Conservation (phyloP, 2,888 invertebrate genomes). For the Ormyrus nitidulus region DNA sequence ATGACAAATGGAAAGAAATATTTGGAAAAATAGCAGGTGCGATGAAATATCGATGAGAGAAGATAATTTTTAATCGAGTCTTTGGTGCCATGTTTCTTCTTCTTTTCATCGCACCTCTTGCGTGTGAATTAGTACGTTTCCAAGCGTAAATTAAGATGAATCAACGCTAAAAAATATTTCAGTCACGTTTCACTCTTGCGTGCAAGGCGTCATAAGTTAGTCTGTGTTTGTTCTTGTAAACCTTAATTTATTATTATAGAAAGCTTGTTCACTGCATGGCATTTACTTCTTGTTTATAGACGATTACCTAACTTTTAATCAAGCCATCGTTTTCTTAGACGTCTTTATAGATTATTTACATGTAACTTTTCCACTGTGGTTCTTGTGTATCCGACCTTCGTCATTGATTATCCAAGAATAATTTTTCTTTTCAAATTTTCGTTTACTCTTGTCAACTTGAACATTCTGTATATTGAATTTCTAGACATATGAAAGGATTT, state of each 20-base stretch:
- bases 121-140: conserved; percentile 16
- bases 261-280: conserved; percentile 23
- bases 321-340: conserved; percentile 13
- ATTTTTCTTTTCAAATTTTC: no score
- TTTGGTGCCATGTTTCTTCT: conserved; percentile 36
- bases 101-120: conserved; percentile 27
- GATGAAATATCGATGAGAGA: conserved; percentile 16
- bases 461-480: no score
- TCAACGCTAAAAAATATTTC: conserved; percentile 35
- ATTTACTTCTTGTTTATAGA: conserved; percentile 21
- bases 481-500: no score
- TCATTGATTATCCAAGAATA: no score
- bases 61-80: conserved; percentile 19
- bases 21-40: conserved; percentile 21
- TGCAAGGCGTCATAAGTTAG: conserved; percentile 26
- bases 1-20: conserved; percentile 33
- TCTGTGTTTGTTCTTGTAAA: conserved; percentile 43
- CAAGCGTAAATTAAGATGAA: conserved; percentile 7
- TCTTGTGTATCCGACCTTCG: no score
- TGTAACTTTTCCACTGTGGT: no score
- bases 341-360: neutral
- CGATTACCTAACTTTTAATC: conserved; percentile 14
- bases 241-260: conserved; percentile 49
- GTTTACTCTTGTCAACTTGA: no score
- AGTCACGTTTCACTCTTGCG: neutral